Percentiles rank a stretch among this genome's conserved stretches.
Conservation (phyloP, 2,113 vertebrate species). For the Catharus bicknelli region DNA sequence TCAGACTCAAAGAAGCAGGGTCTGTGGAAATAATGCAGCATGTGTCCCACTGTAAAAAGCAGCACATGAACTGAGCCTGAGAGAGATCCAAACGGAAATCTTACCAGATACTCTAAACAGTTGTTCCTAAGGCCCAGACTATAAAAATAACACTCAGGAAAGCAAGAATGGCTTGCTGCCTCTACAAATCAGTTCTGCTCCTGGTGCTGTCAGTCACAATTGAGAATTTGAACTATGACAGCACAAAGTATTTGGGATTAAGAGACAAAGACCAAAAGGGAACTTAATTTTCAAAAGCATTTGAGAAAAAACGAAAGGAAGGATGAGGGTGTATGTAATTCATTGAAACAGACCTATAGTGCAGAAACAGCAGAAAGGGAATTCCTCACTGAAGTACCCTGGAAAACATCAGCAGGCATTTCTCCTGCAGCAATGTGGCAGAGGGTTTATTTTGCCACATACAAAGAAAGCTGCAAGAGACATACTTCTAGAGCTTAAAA, state of each 20-base stretch:
- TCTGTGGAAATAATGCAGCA: background rate
- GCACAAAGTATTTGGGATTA: constrained; percentile 3
- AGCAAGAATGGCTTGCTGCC: background rate
- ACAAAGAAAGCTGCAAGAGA: background rate
- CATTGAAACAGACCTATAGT: background rate
- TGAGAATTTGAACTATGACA: constrained; percentile 29
- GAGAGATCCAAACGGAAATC: background rate
- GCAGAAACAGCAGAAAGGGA: background rate
- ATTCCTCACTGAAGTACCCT: background rate
- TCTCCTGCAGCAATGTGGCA: background rate
- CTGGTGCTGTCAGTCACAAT: constrained; percentile 56
- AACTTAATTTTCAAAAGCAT: constrained; percentile 24
- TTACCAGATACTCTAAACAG: background rate
- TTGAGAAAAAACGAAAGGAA: background rate
- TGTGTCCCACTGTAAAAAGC: background rate
- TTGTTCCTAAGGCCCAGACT: background rate
- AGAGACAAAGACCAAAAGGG: constrained; percentile 32
- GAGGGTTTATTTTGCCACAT: background rate
- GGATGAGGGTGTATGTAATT: background rate
- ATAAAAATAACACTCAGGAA: constrained; percentile 49
- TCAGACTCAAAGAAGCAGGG: background rate
- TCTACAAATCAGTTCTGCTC: constrained; percentile 27
- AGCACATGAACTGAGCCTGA: accelerated
- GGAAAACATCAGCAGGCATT: background rate
- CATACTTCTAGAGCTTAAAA: background rate